Percentiles rank a stretch among this genome's conserved stretches.
Evolutionary conservation across 2,888 invertebrate genomes (phyloP).

Genomic region (Brachyptera putata): DNA sequence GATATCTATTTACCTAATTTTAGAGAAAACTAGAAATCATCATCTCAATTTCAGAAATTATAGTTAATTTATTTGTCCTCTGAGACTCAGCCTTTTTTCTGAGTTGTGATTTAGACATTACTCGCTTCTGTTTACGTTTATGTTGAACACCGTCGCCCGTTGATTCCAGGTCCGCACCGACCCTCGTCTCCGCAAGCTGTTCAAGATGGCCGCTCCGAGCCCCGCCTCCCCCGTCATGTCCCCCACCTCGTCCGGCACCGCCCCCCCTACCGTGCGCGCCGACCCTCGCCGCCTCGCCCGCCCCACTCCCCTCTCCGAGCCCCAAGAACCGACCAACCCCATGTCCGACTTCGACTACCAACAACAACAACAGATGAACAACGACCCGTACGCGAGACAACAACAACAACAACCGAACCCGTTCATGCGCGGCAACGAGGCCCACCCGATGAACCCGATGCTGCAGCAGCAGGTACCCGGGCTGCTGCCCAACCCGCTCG

Average conservation of each 20-base stretch:
- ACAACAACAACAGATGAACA: background rate
- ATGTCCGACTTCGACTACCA: background rate
- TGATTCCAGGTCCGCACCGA: conserved; percentile 58
- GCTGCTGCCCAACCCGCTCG: background rate
- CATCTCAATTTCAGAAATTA: too few relatives aligned
- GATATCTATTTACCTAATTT: too few relatives aligned
- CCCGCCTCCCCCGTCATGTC: conserved; percentile 49
- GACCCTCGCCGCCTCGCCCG: conserved; percentile 51
- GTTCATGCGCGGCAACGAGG: background rate
- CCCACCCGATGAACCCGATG: background rate
- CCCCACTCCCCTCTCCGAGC: conserved; percentile 46
- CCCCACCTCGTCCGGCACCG: background rate
- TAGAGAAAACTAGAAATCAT: too few relatives aligned
- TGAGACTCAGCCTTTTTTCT: too few relatives aligned
- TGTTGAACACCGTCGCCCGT: too few relatives aligned
- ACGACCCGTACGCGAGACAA: background rate
- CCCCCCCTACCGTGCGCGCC: conserved; percentile 41
- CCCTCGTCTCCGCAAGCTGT: conserved; percentile 71
- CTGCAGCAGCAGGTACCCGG: background rate
- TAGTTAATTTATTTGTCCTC: too few relatives aligned
- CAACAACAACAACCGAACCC: background rate
- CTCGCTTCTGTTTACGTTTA: too few relatives aligned
- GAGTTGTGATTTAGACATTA: too few relatives aligned
- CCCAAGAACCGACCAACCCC: background rate
- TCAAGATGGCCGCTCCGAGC: conserved; percentile 60